These are phyloP conservation scores for Sardinella longiceps DNA, from an alignment of 2,797 vertebrate species.

Conservation along the genomic window DNA sequence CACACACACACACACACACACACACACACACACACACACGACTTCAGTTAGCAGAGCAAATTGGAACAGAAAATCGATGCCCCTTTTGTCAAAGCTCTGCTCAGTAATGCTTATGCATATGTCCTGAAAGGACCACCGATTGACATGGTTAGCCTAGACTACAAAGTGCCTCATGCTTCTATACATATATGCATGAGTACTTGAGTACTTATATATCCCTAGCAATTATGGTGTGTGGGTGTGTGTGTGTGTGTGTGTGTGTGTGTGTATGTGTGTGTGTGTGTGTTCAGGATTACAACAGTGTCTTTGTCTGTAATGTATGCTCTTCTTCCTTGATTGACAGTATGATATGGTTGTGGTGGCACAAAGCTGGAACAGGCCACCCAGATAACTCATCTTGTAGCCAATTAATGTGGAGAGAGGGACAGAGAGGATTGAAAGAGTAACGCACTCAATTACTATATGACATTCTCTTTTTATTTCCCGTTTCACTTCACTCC, in stretches of 20 bases:
- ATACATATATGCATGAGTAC: neutral
- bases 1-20: neutral
- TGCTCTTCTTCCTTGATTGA: neutral
- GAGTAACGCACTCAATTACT: no score
- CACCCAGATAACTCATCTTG: neutral
- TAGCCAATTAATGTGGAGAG: constrained; percentile 14
- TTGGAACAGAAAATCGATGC: constrained; percentile 46
- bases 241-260: neutral
- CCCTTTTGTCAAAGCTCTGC: constrained; percentile 42
- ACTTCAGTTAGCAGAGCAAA: constrained; percentile 39
- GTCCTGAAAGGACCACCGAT: constrained; percentile 29
- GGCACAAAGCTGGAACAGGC: neutral
- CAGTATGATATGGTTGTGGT: neutral
- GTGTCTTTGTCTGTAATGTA: neutral
- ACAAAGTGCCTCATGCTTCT: neutral
- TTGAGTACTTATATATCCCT: neutral
- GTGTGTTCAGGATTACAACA: neutral
- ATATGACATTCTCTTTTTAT: no score
- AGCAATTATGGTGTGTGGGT: neutral
- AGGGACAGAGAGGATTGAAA: neutral
- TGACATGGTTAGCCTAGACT: constrained; percentile 24
- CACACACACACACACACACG: constrained; percentile 3
- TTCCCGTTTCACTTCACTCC: no score
- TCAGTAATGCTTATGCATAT: constrained; percentile 50
- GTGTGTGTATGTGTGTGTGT: neutral